These are phyloP conservation scores for Drosophila austrosaltans DNA, from an alignment of 2,888 invertebrate genomes.

Conservation along the genomic window DNA sequence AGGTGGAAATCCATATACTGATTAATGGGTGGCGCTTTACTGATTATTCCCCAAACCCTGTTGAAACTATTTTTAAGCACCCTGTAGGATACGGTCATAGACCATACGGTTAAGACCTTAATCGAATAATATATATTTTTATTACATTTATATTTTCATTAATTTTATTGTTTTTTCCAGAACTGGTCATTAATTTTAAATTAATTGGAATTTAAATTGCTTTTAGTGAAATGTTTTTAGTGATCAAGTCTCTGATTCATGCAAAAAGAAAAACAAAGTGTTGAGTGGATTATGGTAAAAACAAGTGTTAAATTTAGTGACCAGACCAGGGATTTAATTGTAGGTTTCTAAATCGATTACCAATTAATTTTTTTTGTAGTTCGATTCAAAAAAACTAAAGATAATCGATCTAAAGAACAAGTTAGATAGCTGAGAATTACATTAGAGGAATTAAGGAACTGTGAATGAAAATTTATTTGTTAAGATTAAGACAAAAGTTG, in stretches of 20 bases:
- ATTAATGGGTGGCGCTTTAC: background rate
- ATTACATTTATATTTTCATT: no score
- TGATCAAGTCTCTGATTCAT: background rate
- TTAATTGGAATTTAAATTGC: background rate
- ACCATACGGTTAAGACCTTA: background rate
- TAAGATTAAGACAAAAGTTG: no score
- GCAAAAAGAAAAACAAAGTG: background rate
- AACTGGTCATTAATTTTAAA: background rate
- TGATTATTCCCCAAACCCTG: no score
- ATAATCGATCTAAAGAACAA: no score
- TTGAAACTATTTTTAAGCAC: background rate
- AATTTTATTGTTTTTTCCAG: background rate
- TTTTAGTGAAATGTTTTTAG: background rate
- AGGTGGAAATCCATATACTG: background rate
- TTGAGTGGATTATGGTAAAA: background rate
- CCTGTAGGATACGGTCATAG: background rate
- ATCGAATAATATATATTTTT: background rate
- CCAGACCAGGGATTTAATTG: no score
- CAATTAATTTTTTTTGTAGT: no score
- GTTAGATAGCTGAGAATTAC: no score
- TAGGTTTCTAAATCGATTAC: no score
- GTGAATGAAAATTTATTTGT: no score
- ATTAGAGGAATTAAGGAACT: no score
- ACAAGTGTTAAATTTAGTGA: background rate
- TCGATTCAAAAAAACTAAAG: no score